Conservation (phyloP, 2,113 vertebrate genomes). For the Gnathonemus echidnorhynchus region DNA sequence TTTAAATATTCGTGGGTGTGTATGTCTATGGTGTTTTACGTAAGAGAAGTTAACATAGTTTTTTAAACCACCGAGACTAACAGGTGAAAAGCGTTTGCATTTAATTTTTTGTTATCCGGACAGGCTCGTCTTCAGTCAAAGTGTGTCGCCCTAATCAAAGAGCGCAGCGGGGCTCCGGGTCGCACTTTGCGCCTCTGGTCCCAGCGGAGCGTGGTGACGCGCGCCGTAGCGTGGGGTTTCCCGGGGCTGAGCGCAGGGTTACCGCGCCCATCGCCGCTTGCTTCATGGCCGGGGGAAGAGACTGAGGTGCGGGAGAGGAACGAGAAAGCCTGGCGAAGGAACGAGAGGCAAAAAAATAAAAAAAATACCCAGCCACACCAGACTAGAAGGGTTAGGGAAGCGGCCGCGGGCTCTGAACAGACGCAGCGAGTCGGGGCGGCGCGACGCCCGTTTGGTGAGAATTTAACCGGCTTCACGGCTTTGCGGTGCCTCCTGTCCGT, state of each 20-base stretch:
- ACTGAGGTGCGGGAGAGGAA: slow-evolving; percentile 25
- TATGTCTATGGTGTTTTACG: background rate
- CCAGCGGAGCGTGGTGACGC: slow-evolving; percentile 18
- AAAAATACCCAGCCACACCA: background rate
- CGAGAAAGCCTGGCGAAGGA: slow-evolving; percentile 16
- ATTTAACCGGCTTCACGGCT: slow-evolving; percentile 13
- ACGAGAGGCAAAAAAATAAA: background rate
- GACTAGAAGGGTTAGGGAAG: slow-evolving; percentile 8
- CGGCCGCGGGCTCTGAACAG: background rate
- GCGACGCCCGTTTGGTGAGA: background rate
- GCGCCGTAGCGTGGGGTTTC: slow-evolving; percentile 64
- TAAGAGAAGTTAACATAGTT: background rate
- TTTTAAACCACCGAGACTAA: background rate
- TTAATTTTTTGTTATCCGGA: background rate
- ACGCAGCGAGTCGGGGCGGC: background rate
- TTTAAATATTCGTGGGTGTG: background rate
- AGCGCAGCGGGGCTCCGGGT: background rate
- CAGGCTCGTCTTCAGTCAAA: background rate
- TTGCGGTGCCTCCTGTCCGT: background rate
- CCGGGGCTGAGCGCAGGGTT: slow-evolving; percentile 65
- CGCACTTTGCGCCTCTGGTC: background rate
- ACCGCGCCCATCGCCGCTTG: slow-evolving; percentile 67
- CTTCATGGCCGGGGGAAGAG: slow-evolving; percentile 58
- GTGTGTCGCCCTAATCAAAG: background rate
- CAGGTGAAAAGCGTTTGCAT: background rate